Evolutionary conservation across 2,888 invertebrate species (phyloP).

Genomic region (Pristionchus maxplancki): DNA sequence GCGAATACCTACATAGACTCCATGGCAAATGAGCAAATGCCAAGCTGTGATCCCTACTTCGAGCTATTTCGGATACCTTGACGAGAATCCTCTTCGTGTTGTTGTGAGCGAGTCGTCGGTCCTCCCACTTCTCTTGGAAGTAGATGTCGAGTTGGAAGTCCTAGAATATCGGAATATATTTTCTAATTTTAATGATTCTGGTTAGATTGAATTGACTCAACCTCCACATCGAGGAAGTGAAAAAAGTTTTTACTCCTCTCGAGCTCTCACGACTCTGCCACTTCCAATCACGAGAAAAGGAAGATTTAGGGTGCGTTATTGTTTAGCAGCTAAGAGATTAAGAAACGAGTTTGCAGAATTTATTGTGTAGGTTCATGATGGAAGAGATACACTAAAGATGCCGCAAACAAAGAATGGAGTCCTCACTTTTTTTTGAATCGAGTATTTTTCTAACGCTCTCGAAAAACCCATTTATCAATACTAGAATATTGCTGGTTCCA

Average conservation of each 20-base stretch:
- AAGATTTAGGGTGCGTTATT: neutral
- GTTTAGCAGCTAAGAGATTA: neutral
- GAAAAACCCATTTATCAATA: neutral
- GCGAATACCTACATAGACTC: too few species aligned
- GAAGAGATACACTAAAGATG: too few species aligned
- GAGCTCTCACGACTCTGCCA: neutral
- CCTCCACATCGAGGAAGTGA: neutral
- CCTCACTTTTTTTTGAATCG: neutral
- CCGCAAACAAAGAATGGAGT: neutral
- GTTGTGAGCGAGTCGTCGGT: constrained; percentile 73
- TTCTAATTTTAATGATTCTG: too few species aligned
- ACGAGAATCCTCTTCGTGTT: constrained; percentile 72
- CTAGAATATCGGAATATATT: constrained; percentile 59
- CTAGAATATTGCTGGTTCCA: neutral
- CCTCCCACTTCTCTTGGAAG: constrained; percentile 76
- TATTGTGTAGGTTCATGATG: too few species aligned
- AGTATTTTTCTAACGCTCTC: neutral
- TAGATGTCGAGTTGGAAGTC: constrained; percentile 77
- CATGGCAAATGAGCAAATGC: neutral
- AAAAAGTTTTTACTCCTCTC: neutral
- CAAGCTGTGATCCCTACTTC: neutral
- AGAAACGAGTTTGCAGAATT: neutral
- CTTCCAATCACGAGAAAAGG: neutral
- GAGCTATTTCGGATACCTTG: constrained; percentile 55
- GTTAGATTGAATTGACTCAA: neutral